Percentiles rank a stretch among this genome's conserved stretches.
These are phyloP conservation scores for Pachyrhynchus sulphureomaculatus DNA, from an alignment of 1,140 invertebrate species.

Conservation along the genomic window DNA sequence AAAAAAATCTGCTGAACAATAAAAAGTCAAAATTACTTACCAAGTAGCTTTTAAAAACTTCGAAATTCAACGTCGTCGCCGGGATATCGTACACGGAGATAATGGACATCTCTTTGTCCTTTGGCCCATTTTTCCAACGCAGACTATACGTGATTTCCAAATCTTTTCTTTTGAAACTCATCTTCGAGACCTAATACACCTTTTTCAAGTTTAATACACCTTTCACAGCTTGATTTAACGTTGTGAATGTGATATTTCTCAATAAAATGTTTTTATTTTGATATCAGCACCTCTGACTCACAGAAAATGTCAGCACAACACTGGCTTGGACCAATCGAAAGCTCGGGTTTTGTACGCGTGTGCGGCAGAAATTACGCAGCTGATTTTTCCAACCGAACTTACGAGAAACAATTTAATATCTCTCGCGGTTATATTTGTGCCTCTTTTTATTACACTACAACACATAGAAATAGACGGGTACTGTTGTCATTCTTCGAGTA, in stretches of 20 bases:
- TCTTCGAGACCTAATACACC: constrained; percentile 6
- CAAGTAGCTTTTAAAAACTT: constrained; percentile 51
- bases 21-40: constrained; percentile 37
- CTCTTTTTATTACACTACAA: too few species aligned
- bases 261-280: too few species aligned
- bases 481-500: too few species aligned
- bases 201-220: not conserved
- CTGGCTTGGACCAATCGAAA: not conserved
- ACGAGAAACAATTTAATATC: too few species aligned
- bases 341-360: not conserved
- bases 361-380: constrained; percentile 15
- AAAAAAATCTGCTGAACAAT: not conserved
- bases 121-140: constrained; percentile 48
- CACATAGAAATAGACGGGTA: too few species aligned
- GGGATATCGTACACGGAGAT: constrained; percentile 49
- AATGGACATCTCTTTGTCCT: constrained; percentile 43
- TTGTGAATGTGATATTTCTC: not conserved
- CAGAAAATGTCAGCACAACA: not conserved
- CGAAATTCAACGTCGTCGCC: constrained; percentile 47
- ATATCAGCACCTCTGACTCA: not conserved
- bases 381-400: not conserved
- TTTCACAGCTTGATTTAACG: not conserved
- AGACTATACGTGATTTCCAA: constrained; percentile 49
- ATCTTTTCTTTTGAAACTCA: constrained; percentile 43
- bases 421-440: too few species aligned